Evolutionary conservation across 2,797 vertebrate species (phyloP), one percentile per base, ranked within the genome.

Genomic region (Paratrypauchen microcephalus): DNA sequence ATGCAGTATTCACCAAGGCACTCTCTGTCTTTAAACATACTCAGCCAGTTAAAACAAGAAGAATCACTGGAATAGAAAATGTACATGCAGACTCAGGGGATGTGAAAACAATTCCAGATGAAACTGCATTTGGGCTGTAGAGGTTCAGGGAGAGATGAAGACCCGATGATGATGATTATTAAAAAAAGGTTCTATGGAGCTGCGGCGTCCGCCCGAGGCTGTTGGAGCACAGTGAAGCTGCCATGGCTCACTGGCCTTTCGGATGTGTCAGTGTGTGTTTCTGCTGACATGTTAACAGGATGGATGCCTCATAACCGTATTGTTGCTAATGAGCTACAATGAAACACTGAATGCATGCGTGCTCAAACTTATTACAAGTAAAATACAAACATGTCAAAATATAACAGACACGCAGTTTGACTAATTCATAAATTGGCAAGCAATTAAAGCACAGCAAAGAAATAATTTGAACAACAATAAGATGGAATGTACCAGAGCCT

Each of bases 1-100:
- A 19, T 32, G 18, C 12, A 60, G 58, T 60, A 81, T 86, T 90
- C 83, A 92, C 84, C 91, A 94, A 92, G 93, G 92, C 91, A 94
- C 92, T 89, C 87, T 89, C 85, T 87, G 86, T 90, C 71, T 71
- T 78, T 77, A 74, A 92, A 89, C 88, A 79, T 77, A 86, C 80
- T 88, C 84, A 76, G 87, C 87, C 86, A 87, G 82, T 89, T 90
- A 84, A 90, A 88, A 91, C 88, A 90, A 90, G 85, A 84, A 81
- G 75, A 88, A 82, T 85, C 78, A 86, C 82, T 80, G 81, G 78
- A 87, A 80, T 79, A 77, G 78, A 88, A 90, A 85, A 88, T 87
- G 80, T 75, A 86, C 81, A 79, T 76, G 82, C 80, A 74, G 62
- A 72, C 84, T 76, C 80, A 36, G n/a, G 79, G 81, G 87, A 89